These are phyloP conservation scores for Xylophagus ater DNA, from an alignment of 2,888 invertebrate genomes.

Conservation along the genomic window DNA sequence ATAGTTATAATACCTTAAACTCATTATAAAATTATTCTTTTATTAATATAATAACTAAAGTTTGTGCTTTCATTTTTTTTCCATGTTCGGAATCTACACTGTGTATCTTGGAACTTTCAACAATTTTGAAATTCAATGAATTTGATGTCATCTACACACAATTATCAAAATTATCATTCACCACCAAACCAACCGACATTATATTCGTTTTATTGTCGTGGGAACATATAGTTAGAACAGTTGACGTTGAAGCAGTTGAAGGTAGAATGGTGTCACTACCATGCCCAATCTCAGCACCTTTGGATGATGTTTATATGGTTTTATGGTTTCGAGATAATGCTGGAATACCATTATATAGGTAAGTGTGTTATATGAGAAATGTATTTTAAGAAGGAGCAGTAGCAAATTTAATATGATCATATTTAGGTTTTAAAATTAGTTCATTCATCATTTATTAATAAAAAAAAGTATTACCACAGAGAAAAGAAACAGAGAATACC, in stretches of 20 bases:
- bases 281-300: conserved; percentile 72
- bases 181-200: background rate
- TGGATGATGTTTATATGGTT: conserved; percentile 84
- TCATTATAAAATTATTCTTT: no score
- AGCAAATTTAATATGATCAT: no score
- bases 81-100: background rate
- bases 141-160: background rate
- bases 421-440: no score
- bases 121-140: background rate
- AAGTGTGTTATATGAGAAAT: no score
- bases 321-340: conserved; percentile 85
- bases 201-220: conserved; percentile 27
- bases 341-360: conserved; percentile 83
- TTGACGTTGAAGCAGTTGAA: conserved; percentile 77
- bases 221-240: conserved; percentile 55
- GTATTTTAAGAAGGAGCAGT: no score
- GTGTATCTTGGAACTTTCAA: background rate
- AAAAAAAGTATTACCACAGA: no score
- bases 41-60: no score
- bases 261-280: conserved; percentile 79
- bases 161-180: background rate
- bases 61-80: background rate
- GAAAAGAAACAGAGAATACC: no score
- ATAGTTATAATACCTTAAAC: no score
- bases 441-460: no score